Evolutionary conservation across 2,113 vertebrate genomes (phyloP), one percentile per base, ranked within the genome.

Genomic region (Hydrochoerus hydrochaeris): DNA sequence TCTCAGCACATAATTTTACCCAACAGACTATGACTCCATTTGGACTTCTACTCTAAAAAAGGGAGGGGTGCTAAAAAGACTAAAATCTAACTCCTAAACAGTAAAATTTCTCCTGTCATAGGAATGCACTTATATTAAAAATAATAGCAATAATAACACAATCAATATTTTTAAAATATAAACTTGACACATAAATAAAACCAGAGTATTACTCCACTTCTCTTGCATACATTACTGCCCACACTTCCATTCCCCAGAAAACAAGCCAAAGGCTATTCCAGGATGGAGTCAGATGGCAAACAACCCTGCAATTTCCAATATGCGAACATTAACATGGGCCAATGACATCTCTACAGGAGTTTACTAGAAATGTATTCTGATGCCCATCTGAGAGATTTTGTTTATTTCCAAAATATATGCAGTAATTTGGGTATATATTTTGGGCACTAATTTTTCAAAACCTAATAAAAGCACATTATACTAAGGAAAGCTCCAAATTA

Each of bases 371-470:
- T 32, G n/a, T 19, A 83, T 35, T 93, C 82, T 44, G 28, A 35
- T 52, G 52, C 22, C 65, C 38, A 35, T 62, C 73, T 78, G 3
- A 69, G 89, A 90, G 41, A 69, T 54, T 82, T n/a, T 65, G 49
- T 75, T 78, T 71, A 65, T 63, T 85, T 90, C 49, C 77, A 67
- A 85, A 90, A 67, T 81, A 91, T 86, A 77, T 30, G 12, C 4
- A 77, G n/a, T 80, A 22, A 91, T 96, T 57, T 96, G 85, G 73
- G 75, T 41, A 84, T 77, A 92, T 26, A 26, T 30, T 94, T 92
- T 85, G 52, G 30, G 54, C 75, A 81, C 38, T 71, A 82, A 94
- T 97, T 85, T 88, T 95, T 94, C 52, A 54, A 96, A 96, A 95
- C 78, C 35, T 69, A 95, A 28, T 22, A 95, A 93, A 85, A 49